Base-by-base conservation (phyloP, 2,797 vertebrate genomes). In the Lophotriccus pileatus region DNA sequence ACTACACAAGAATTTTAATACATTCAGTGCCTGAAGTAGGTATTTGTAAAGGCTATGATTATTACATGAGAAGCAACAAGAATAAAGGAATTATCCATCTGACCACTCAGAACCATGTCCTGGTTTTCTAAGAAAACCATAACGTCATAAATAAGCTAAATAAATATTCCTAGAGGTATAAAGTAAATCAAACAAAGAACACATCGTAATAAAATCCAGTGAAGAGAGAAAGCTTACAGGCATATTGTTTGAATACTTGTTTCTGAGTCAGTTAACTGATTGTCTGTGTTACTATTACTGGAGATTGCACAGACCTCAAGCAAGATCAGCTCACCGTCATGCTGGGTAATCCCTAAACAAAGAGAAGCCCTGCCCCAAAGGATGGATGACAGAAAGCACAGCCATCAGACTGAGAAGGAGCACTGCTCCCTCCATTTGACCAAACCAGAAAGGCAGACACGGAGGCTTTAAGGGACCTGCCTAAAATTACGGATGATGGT, bases 161-260 rank as follows among this genome's bases (percentile, higher is more conserved):
- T 58, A 91, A 94, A 87, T 59, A 74, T 87, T 95, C 80, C 67
- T 70, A 91, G 91, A 95, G 70, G 80, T 95, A 84, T n/a, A 68
- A 88, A 94, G 62, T 59, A 76, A 91, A 50, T 86, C 76, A 88
- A 93, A 89, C 82, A 74, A 91, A 93, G 64, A 76, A 76, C 66
- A 69, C 73, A 74, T 34, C 37, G 75, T 25, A 62, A 50, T 52
- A 36, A 84, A 84, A 90, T 28, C 63, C 85, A 84, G 5, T 9
- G 55, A 83, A 86, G 70, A 90, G 82, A 81, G 47, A 78, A 94
- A 78, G 58, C 82, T 91, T 73, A 67, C 70, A 77, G 89, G 83
- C 46, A 84, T 41, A 6, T 62, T 77, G 24, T 82, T 69, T 46
- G 87, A 93, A 56, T 41, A 34, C 13, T 64, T 49, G 56, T 70